Conservation (phyloP, 1,140 invertebrate species). For the Heliconius hewitsoni region DNA sequence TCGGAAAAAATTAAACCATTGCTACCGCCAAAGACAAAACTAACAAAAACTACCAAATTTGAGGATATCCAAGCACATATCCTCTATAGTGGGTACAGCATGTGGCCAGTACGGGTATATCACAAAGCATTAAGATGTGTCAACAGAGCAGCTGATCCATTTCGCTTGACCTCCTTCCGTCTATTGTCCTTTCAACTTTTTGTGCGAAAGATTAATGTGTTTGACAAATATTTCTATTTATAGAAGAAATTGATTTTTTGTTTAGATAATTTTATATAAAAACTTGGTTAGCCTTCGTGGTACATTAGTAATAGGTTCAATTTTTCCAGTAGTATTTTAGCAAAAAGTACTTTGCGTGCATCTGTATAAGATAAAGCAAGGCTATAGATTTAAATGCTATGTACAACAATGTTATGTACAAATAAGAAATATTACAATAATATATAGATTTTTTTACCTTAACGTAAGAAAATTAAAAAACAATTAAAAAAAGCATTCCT, state of each 20-base stretch:
- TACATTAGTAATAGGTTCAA: neutral
- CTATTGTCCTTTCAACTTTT: slow-evolving; percentile 19
- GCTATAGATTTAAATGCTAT: no score
- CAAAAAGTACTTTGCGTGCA: no score
- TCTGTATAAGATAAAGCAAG: no score
- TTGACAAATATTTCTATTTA: neutral
- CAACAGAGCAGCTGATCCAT: slow-evolving; percentile 24
- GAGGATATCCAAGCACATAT: neutral
- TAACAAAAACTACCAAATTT: neutral
- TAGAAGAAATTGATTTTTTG: neutral
- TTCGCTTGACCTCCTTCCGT: slow-evolving; percentile 20
- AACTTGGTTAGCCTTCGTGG: neutral
- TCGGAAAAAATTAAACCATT: neutral
- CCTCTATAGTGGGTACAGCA: neutral
- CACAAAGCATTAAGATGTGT: slow-evolving; percentile 24
- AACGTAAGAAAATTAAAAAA: no score
- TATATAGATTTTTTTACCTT: no score
- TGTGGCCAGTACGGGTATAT: slow-evolving; percentile 4
- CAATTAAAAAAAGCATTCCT: neutral
- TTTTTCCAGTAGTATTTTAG: no score
- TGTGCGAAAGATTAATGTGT: slow-evolving; percentile 20
- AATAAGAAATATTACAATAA: no score
- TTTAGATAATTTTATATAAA: neutral
- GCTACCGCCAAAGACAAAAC: neutral
- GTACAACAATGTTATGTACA: no score